Conservation (phyloP, 2,888 invertebrate species). For the Lobophora halterata region DNA sequence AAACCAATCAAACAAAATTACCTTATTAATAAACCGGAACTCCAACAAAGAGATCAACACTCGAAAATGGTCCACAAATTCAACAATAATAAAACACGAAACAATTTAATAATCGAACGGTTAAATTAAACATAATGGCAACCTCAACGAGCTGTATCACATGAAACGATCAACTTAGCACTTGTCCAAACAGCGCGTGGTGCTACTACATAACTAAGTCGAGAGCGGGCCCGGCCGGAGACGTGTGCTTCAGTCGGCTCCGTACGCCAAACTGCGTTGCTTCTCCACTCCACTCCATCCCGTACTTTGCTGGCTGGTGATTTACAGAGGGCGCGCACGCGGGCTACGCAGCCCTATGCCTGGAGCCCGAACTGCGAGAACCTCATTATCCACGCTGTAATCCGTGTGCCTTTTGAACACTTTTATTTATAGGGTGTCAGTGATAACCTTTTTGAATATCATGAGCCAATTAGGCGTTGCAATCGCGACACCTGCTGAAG, state of each 20-base stretch:
- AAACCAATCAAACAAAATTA: conserved; percentile 38
- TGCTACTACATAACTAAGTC: conserved; percentile 59
- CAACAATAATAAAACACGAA: conserved; percentile 57
- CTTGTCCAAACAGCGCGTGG: conserved; percentile 70
- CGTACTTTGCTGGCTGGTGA: conserved; percentile 64
- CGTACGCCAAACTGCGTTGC: conserved; percentile 73
- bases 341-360: conserved; percentile 52
- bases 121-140: conserved; percentile 76
- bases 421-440: conserved; percentile 65
- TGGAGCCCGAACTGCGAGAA: conserved; percentile 70
- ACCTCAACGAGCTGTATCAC: conserved; percentile 71
- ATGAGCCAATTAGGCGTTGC: conserved; percentile 27
- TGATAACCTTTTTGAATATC: conserved; percentile 48
- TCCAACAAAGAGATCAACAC: conserved; percentile 49
- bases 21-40: conserved; percentile 45
- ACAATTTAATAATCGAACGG: conserved; percentile 69
- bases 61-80: conserved; percentile 43
- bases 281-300: conserved; percentile 42
- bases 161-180: conserved; percentile 79
- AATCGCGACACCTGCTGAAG: conserved; percentile 11
- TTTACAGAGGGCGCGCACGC: conserved; percentile 62
- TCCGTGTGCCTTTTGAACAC: conserved; percentile 74
- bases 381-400: conserved; percentile 78
- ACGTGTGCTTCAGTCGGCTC: conserved; percentile 55
- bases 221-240: conserved; percentile 43